phyloP scores from a whole-genome alignment of 92 coral and sea anemone genomes.

The Parazoanthus darwini region DNA sequence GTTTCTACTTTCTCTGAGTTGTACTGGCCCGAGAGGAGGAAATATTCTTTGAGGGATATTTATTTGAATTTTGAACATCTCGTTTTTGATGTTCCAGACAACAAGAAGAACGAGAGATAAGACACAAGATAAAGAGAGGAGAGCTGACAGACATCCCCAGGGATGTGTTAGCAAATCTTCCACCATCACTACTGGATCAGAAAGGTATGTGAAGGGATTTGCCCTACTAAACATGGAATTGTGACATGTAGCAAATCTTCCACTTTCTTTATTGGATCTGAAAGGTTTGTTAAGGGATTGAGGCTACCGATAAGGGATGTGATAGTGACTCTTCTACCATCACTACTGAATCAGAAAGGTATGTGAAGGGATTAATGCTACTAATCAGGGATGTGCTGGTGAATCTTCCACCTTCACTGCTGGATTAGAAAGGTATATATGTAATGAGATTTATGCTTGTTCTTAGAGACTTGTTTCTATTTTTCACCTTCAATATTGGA shows the following conservation, averaged over 20 bases:
- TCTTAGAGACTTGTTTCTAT: too few species aligned
- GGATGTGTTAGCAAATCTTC: too few species aligned
- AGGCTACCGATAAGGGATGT: slow-evolving; percentile 46
- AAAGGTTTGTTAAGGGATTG: background rate
- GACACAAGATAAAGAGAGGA: slow-evolving; percentile 87
- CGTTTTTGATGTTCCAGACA: slow-evolving; percentile 53
- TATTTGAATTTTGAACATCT: background rate
- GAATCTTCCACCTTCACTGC: too few species aligned
- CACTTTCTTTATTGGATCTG: too few species aligned
- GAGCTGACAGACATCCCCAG: slow-evolving; percentile 58
- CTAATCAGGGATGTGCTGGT: too few species aligned
- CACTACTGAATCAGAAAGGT: too few species aligned
- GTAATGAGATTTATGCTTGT: background rate
- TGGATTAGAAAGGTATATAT: background rate
- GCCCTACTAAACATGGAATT: too few species aligned
- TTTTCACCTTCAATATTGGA: too few species aligned
- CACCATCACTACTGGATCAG: too few species aligned
- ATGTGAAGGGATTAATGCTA: background rate
- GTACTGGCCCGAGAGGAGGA: too few species aligned
- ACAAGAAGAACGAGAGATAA: slow-evolving; percentile 90
- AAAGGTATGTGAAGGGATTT: background rate
- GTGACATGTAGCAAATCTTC: slow-evolving; percentile 49
- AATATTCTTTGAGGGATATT: background rate
- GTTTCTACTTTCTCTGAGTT: background rate
- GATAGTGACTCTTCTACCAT: slow-evolving; percentile 35